Conservation (phyloP, 2,888 invertebrate genomes). For the Acanthosepion lycidas region DNA sequence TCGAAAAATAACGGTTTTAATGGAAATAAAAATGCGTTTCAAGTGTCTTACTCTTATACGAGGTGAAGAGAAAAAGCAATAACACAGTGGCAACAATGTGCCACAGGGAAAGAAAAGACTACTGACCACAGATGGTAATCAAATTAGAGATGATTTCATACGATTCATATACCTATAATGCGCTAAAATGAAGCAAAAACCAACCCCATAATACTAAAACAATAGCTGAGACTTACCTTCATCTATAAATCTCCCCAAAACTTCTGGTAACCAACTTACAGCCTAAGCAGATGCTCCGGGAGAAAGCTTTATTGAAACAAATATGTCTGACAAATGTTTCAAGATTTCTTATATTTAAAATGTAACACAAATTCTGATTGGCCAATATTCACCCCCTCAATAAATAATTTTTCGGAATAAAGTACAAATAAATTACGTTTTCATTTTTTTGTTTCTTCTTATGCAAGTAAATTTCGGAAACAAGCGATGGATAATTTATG, state of each 20-base stretch:
- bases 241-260: slow-evolving; percentile 23
- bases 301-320: slow-evolving; percentile 33
- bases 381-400: background rate
- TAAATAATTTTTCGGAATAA: background rate
- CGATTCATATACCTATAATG: background rate
- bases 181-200: background rate
- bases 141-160: background rate
- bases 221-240: background rate
- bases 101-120: slow-evolving; percentile 35
- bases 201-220: background rate
- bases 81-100: background rate
- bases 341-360: slow-evolving; percentile 4
- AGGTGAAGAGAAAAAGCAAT: background rate
- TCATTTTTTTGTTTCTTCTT: background rate
- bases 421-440: background rate
- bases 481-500: background rate
- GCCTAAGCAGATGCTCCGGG: slow-evolving; percentile 8
- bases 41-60: background rate
- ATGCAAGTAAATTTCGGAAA: background rate
- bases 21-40: background rate
- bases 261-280: slow-evolving; percentile 22
- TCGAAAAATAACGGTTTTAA: slow-evolving; percentile 33
- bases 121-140: slow-evolving; percentile 41
- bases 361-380: slow-evolving; percentile 33
- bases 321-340: slow-evolving; percentile 10